These are phyloP conservation scores for Branchipolynoe longqiensis DNA, from an alignment of 2,888 invertebrate genomes.

Conservation along the genomic window DNA sequence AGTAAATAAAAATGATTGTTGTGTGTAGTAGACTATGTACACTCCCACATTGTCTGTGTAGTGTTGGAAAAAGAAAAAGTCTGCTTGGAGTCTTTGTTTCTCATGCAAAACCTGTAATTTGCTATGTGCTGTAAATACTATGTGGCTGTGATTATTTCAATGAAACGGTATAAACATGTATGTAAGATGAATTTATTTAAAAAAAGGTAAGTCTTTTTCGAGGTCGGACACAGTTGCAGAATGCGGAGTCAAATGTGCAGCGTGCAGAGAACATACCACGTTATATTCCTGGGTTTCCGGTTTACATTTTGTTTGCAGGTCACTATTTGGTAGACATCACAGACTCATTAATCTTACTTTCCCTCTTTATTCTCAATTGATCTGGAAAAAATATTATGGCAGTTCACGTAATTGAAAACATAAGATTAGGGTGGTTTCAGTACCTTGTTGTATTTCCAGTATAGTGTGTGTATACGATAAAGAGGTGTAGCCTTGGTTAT, in stretches of 20 bases:
- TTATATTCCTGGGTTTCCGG: not conserved
- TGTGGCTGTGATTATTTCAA: constrained; percentile 52
- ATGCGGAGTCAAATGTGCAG: not conserved
- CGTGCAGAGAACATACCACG: not conserved
- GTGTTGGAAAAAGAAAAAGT: constrained; percentile 45
- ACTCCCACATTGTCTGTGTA: constrained; percentile 21
- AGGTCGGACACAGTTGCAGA: not conserved
- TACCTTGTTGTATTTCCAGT: not conserved
- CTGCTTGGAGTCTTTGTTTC: constrained; percentile 48
- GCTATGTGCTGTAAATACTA: constrained; percentile 54
- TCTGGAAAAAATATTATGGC: too few relatives aligned
- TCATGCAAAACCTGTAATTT: constrained; percentile 36
- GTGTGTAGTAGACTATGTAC: constrained; percentile 3
- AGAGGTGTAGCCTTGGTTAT: not conserved
- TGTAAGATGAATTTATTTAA: constrained; percentile 30
- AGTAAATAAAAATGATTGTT: constrained; percentile 1
- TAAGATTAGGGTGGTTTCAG: constrained; percentile 1
- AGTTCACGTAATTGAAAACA: too few relatives aligned
- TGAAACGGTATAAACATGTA: not conserved
- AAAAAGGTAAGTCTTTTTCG: not conserved
- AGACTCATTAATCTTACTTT: constrained; percentile 1
- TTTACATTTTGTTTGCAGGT: not conserved
- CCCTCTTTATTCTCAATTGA: not conserved
- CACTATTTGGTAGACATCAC: not conserved
- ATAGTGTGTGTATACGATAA: not conserved